These are phyloP conservation scores for Heliconius hewitsoni DNA, from an alignment of 1,140 invertebrate species.

Conservation along the genomic window DNA sequence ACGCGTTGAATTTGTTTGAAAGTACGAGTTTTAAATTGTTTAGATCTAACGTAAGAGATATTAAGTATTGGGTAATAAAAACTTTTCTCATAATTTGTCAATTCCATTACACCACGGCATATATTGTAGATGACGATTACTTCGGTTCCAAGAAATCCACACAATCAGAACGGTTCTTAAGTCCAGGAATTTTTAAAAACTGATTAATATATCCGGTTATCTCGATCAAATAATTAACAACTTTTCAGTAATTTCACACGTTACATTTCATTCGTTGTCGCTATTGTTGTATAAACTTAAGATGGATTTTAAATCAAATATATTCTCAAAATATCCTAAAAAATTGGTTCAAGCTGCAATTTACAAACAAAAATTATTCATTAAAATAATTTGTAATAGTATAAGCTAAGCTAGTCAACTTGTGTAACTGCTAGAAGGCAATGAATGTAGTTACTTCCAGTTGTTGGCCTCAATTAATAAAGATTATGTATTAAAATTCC, in stretches of 20 bases:
- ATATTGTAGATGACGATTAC: neutral
- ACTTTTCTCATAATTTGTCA: slow-evolving; percentile 20
- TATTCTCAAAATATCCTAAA: neutral
- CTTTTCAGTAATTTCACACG: neutral
- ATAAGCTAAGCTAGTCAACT: slow-evolving; percentile 1
- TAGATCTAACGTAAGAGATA: slow-evolving; percentile 42
- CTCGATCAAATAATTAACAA: neutral
- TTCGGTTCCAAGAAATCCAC: neutral
- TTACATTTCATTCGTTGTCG: too few relatives aligned
- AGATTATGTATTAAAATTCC: slow-evolving; percentile 71
- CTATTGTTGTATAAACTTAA: too few relatives aligned
- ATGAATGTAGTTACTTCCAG: slow-evolving; percentile 64
- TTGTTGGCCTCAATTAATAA: slow-evolving; percentile 74
- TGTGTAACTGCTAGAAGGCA: slow-evolving; percentile 33
- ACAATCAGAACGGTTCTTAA: neutral
- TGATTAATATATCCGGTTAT: neutral
- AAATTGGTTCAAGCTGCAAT: neutral
- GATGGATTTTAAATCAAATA: neutral
- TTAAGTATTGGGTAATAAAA: slow-evolving; percentile 34
- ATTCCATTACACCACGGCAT: slow-evolving; percentile 11
- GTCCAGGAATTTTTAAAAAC: neutral
- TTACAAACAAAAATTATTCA: neutral
- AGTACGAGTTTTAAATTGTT: slow-evolving; percentile 43
- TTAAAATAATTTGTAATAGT: slow-evolving; percentile 7
- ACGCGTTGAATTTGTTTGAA: slow-evolving; percentile 41